Conservation (phyloP, 2,797 vertebrate genomes). For the Notamacropus eugenii region DNA sequence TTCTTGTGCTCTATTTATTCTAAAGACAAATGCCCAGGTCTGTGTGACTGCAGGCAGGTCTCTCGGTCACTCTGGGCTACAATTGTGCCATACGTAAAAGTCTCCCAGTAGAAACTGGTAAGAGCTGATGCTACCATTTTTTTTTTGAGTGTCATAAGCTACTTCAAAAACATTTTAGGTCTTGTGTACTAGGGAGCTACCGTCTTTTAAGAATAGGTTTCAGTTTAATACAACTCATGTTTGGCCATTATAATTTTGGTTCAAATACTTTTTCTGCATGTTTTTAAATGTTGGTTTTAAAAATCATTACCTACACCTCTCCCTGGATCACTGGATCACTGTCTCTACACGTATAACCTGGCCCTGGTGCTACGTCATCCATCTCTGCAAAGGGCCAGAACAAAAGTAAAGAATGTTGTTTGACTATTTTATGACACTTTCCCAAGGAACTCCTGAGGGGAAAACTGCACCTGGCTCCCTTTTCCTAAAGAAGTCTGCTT, state of each 20-base stretch:
- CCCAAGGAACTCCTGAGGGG: slow-evolving; percentile 75
- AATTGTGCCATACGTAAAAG: background rate
- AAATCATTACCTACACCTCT: background rate
- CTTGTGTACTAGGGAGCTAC: background rate
- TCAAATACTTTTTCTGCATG: background rate
- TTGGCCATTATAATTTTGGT: background rate
- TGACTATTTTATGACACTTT: slow-evolving; percentile 74
- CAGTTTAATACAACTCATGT: background rate
- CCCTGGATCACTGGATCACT: background rate
- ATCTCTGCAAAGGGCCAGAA: slow-evolving; percentile 40
- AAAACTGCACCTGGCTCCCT: slow-evolving; percentile 78
- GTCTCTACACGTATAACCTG: background rate
- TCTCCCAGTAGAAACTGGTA: background rate
- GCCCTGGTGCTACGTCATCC: slow-evolving; percentile 10
- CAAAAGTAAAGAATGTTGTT: slow-evolving; percentile 65
- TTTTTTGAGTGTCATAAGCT: background rate
- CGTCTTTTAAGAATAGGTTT: background rate
- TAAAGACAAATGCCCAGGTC: background rate
- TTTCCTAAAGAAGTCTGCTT: slow-evolving; percentile 82
- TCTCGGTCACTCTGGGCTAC: background rate
- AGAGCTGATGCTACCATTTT: background rate
- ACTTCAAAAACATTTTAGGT: background rate
- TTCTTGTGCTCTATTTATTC: background rate
- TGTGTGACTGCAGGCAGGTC: background rate
- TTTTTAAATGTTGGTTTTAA: background rate